Conservation (phyloP, 2,888 invertebrate genomes). For the Drosophila emarginata region DNA sequence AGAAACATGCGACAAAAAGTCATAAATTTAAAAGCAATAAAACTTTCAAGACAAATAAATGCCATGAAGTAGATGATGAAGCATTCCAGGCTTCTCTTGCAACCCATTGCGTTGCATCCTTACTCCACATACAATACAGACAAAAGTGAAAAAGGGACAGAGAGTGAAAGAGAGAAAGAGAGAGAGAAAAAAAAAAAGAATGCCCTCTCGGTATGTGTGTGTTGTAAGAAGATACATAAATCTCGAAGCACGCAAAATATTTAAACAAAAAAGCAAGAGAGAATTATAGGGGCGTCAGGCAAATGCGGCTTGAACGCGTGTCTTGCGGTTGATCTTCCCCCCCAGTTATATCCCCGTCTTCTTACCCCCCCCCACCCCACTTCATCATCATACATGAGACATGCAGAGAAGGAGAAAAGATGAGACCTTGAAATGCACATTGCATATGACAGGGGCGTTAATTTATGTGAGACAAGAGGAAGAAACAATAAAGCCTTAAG, state of each 20-base stretch:
- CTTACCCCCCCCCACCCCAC: background rate
- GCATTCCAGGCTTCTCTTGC: slow-evolving; percentile 35
- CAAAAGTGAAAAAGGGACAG: background rate
- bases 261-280: slow-evolving; percentile 47
- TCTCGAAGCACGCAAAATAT: slow-evolving; percentile 72
- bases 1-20: slow-evolving; percentile 55
- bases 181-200: background rate
- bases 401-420: background rate
- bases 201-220: background rate
- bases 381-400: background rate
- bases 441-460: slow-evolving; percentile 74
- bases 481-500: background rate
- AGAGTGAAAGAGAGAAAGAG: background rate
- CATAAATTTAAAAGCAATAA: slow-evolving; percentile 80
- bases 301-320: slow-evolving; percentile 38
- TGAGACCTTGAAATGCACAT: slow-evolving; percentile 65
- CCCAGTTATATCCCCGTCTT: background rate
- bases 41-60: slow-evolving; percentile 81
- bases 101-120: background rate
- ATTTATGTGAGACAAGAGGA: slow-evolving; percentile 61
- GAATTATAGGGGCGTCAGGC: slow-evolving; percentile 19
- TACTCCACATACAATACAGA: slow-evolving; percentile 25
- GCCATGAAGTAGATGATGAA: slow-evolving; percentile 64
- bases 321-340: slow-evolving; percentile 43
- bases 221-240: slow-evolving; percentile 49